Evolutionary conservation across 2,797 vertebrate genomes (phyloP).

Genomic region (Cyclopterus lumpus): DNA sequence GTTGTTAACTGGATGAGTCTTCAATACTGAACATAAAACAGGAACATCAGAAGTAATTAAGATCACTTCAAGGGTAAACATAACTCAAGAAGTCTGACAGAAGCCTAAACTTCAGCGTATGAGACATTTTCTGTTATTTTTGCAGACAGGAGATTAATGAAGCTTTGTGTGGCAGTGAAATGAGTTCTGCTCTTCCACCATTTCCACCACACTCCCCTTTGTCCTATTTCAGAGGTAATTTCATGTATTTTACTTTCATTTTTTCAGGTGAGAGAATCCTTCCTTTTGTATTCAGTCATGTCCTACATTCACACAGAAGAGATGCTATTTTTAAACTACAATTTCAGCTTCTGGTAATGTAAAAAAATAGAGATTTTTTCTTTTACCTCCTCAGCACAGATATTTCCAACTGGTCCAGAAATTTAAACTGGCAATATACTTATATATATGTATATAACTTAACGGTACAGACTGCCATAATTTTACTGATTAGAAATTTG

Average conservation of each 20-base stretch:
- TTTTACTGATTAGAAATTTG: neutral
- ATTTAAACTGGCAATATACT: neutral
- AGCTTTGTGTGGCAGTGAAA: slow-evolving; percentile 14
- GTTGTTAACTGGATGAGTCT: slow-evolving; percentile 19
- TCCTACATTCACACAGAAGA: slow-evolving; percentile 27
- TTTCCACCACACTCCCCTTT: slow-evolving; percentile 1
- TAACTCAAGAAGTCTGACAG: slow-evolving; percentile 2
- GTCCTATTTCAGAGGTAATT: slow-evolving; percentile 10
- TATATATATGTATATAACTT: neutral
- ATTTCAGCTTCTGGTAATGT: neutral
- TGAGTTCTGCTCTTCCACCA: slow-evolving; percentile 18
- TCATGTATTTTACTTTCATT: slow-evolving; percentile 16
- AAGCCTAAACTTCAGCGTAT: neutral
- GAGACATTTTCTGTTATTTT: slow-evolving; percentile 27
- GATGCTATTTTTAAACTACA: slow-evolving; percentile 37
- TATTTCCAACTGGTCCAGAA: neutral
- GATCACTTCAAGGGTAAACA: slow-evolving; percentile 6
- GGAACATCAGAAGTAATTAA: slow-evolving; percentile 21
- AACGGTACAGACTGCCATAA: neutral
- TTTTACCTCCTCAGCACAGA: slow-evolving; percentile 10
- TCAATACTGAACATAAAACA: slow-evolving; percentile 33
- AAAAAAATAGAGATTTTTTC: neutral
- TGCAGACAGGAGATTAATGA: neutral
- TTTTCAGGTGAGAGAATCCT: slow-evolving; percentile 15
- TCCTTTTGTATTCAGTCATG: slow-evolving; percentile 18